Base-by-base conservation (phyloP, 1,140 invertebrate species). In the Drosophila sulfurigaster region DNA sequence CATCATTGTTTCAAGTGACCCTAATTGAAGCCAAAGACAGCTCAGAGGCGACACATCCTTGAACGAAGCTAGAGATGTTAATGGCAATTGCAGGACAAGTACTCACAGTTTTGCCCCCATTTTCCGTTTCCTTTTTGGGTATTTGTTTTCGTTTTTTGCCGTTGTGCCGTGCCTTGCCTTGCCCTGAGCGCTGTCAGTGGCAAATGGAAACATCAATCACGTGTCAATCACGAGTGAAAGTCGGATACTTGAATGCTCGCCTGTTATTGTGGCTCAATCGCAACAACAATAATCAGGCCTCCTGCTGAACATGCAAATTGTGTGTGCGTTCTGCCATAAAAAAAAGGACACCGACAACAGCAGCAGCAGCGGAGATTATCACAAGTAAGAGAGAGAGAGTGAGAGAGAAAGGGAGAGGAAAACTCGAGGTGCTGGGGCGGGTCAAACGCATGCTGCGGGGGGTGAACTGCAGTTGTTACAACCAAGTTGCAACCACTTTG, bases 181-280 rank as follows among this genome's bases (percentile, higher is more conserved):
- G 57, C 75, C 43, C 60, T 57, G 59, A 69, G 46, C 63, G 52
- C 78, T 88, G 85, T 90, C 83, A 74, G 48, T 81, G 77, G 69
- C 67, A 77, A 89, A 89, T 85, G 66, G 75, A 90, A 89, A 89
- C 81, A 89, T 90, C 87, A 90, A 91, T 90, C 87, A 90, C 76
- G 65, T 81, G 87, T 90, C 87, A 91, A 87, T 90, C 87, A 91
- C 78, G 43, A 63, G 60, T 71, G 60, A 81, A 79, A 90, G 81
- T 89, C 70, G 86, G 81, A 80, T 87, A 89, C 86, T 89, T 85
- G 56, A 89, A 65, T 75, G 10, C 38, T 63, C 49, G 57, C 49
- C 49, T 68, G 75, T 67, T 58, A 51, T 63, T 74, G 70, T 63
- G 57, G 20, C 57, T 45, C 16, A 32, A 54, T 64, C 46, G 45